phyloP scores from a whole-genome alignment of 1,140 invertebrate species.

The Lepidurus couesii region DNA sequence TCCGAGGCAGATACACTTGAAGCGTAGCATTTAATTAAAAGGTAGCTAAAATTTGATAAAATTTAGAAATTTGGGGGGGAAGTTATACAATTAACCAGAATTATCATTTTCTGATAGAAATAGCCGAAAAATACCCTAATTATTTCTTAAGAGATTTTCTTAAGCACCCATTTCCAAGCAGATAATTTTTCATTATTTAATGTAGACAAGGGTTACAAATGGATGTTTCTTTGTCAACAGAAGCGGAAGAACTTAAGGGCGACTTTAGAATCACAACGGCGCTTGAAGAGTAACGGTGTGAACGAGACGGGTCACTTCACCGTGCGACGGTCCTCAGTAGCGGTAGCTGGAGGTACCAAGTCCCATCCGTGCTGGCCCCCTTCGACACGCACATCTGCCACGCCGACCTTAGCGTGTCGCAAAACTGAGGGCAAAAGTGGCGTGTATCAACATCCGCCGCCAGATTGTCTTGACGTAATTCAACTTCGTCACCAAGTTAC shows the following conservation, averaged over 20 bases:
- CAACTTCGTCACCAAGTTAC: background rate
- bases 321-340: conserved; percentile 3
- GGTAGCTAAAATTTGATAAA: background rate
- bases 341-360: background rate
- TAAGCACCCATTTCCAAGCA: background rate
- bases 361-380: background rate
- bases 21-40: too few species aligned
- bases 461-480: background rate
- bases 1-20: too few species aligned
- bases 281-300: conserved; percentile 72
- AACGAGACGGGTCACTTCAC: conserved; percentile 50
- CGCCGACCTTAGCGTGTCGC: background rate
- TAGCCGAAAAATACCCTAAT: too few species aligned
- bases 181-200: conserved; percentile 4
- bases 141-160: too few species aligned
- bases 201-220: background rate
- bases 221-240: conserved; percentile 49
- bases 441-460: background rate
- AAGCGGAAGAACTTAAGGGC: conserved; percentile 74
- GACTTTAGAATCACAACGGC: conserved; percentile 63
- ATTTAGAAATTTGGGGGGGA: background rate
- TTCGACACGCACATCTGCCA: background rate
- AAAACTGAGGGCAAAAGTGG: background rate
- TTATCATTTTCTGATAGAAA: background rate
- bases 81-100: background rate